Base-by-base conservation (phyloP, 2,888 invertebrate genomes). In the Tetanocera ferruginea region DNA sequence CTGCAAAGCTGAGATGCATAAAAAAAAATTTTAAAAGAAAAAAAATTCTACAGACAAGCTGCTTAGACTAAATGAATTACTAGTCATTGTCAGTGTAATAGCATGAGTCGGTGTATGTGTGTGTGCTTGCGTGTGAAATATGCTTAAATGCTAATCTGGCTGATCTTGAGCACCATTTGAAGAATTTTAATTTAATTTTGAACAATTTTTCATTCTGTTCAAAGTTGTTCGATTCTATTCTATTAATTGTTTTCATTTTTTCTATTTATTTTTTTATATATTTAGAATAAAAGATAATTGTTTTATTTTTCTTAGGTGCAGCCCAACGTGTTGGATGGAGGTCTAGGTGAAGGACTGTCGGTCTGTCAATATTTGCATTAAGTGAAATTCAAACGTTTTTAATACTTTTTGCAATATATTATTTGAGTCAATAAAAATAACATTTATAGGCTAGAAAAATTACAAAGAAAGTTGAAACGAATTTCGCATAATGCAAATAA, bases 101-200 rank as follows among this genome's bases (percentile, higher is more conserved):
- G 37, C 60, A 5, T 23, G 37, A 52, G 31, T 17, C 37, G 9
- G 37, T 34, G 31, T 72, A 37, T 72, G 5, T 23, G 55, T 31
- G 49, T 55, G 52, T 55, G 52, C 57, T 31, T 60, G 37, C 55
- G 57, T 72, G 34, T 72, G 31, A 72, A 57, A 57, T 34, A 72
- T 34, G 57, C 57, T 72, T 37, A 55, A 70, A 71, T 71, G 71
- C 71, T 71, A 72, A 72, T 72, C 57, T 55, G 19, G 57, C 55
- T 72, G 72, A 72, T 72, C 72, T 72, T 72, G 72, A 72, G 72
- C 72, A 57, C 72, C 72, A 57, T 72, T 72, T 72, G 72, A 72
- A 72, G 57, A 72, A 72, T 72, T 72, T 72, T 60, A 72, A 57
- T 34, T 71, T 71, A 19, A 71, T 72, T 72, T 55, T 17, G 14